Conservation (phyloP, 2,797 vertebrate genomes). For the Erithacus rubecula region DNA sequence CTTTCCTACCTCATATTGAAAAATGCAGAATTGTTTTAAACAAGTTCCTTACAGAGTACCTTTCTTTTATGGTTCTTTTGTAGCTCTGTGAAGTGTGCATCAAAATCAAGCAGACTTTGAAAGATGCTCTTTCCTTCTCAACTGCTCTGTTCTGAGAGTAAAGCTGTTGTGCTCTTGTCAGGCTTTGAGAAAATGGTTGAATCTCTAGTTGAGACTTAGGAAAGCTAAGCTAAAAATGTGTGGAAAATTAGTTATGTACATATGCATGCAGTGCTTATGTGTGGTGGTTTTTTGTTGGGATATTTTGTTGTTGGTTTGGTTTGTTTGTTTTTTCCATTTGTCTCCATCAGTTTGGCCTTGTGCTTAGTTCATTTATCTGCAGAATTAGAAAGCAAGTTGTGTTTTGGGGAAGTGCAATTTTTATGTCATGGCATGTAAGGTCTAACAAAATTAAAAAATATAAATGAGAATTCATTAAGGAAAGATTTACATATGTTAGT, state of each 20-base stretch:
- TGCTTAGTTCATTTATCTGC: neutral
- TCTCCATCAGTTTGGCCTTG: neutral
- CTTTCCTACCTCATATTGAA: neutral
- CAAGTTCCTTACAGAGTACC: neutral
- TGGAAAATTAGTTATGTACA: neutral
- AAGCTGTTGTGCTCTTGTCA: neutral
- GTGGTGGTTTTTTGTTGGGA: neutral
- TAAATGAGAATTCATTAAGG: neutral
- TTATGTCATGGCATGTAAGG: neutral
- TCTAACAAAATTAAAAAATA: neutral
- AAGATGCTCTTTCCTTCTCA: neutral
- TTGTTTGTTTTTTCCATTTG: neutral
- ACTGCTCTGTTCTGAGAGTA: neutral
- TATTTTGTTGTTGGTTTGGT: neutral
- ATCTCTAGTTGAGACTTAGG: neutral
- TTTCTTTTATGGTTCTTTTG: neutral
- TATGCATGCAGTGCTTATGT: neutral
- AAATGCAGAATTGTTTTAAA: neutral
- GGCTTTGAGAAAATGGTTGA: neutral
- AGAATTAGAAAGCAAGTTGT: neutral
- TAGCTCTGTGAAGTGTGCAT: neutral
- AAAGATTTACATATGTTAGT: neutral
- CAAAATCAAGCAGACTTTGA: neutral
- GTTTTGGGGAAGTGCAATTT: neutral
- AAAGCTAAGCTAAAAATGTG: neutral